Evolutionary conservation across 37 sponge, comb jelly and placozoan species (phyloP), one percentile per base, ranked within the genome.

Genomic region (Eunapius fragilis): DNA sequence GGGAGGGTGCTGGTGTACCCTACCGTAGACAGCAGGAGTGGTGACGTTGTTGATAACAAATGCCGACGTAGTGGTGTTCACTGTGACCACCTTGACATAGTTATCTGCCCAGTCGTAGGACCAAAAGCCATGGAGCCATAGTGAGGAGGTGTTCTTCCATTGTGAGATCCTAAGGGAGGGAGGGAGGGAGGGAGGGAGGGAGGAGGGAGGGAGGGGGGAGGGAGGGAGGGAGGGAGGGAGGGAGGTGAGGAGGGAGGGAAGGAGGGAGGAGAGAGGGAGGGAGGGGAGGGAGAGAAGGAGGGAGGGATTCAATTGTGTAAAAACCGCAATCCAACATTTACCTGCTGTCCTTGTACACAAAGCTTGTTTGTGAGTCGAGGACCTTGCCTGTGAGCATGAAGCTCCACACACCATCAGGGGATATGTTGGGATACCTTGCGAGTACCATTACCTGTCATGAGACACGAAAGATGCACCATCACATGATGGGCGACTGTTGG

Each of bases 111-210:
- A 87, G 48, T 87, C 88, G 11, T 75, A 82, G 6, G 47, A 47
- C 88, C 88, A 87, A 82, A 75, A 87, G 23, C 88, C 88, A 75
- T 87, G 88, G 6, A 87, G 88, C 88, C 88, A 87, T 70, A 87
- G 36, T 19, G 87, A 82, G n/a, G 88, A 87, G 3, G 68, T 81
- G 76, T 81, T 78, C 74, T 81, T 78, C 88, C 82, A 82, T 31
- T 75, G 82, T 9, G 82, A 30, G 30, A 71, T 82, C 47, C 74
- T 41, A 30, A 31, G 31, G 33, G 68, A 37, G 34, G 34, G 32
- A 80, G 36, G 32, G 81, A 67, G 36, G 31, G 28, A 80, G 32
- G 70, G 70, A 32, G 36, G 70, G 23, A n/a, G 36, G 31, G 28
- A 70, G 32, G 34, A 14, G 3, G 36, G 30, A 11, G 23, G 58